Conservation (phyloP, 2,797 vertebrate species). For the Tapirus indicus region DNA sequence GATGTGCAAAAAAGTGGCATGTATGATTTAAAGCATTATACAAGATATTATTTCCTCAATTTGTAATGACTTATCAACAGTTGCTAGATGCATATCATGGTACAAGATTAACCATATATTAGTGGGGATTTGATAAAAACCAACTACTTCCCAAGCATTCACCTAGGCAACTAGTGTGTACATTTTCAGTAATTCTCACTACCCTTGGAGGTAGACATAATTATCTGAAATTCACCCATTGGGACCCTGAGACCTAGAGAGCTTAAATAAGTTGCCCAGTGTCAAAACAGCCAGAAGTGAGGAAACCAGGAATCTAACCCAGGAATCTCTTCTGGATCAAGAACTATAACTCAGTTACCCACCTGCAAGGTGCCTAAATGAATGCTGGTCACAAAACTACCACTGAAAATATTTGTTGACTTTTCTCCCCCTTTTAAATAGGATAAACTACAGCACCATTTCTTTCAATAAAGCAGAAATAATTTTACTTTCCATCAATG, state of each 20-base stretch:
- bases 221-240: neutral
- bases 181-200: neutral
- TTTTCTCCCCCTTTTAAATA: neutral
- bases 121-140: neutral
- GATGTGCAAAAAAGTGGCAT: neutral
- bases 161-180: neutral
- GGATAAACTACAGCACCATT: neutral
- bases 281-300: neutral
- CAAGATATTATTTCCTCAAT: neutral
- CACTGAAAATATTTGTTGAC: neutral
- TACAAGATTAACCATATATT: neutral
- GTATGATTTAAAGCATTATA: neutral
- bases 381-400: neutral
- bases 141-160: neutral
- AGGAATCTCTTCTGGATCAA: neutral
- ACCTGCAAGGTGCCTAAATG: neutral
- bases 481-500: slow-evolving; percentile 30
- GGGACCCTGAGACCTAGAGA: neutral
- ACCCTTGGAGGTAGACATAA: neutral
- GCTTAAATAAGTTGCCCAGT: neutral
- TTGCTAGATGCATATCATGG: neutral
- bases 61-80: neutral
- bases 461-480: neutral
- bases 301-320: neutral
- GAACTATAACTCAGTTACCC: neutral